phyloP scores from a whole-genome alignment of 2,113 vertebrate species.

The Xenopus tropicalis region UCB_Xtro_10.0 CM004447.2:12451501-12452000 shows the following conservation, averaged over 20 bases:
- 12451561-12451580: not conserved
- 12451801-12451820: conserved; percentile 41
- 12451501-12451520: not conserved
- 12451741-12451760: conserved; percentile 35
- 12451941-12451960: not conserved
- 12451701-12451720: conserved; percentile 26
- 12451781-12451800: conserved; percentile 16
- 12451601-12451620: no score
- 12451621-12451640: not conserved
- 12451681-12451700: not conserved
- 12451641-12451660: no score
- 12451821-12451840: conserved; percentile 29
- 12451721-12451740: conserved; percentile 25
- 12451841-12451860: conserved; percentile 43
- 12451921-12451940: conserved; percentile 3
- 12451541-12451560: not conserved
- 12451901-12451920: conserved; percentile 8
- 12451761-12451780: conserved; percentile 28
- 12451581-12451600: not conserved
- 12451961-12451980: conserved; percentile 19
- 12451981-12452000: conserved; percentile 11
- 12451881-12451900: conserved; percentile 36
- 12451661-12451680: no score
- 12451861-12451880: conserved; percentile 44
- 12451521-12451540: not conserved